These are phyloP conservation scores for Synanthedon formicaeformis DNA, from an alignment of 2,888 invertebrate species.

Conservation along the genomic window DNA sequence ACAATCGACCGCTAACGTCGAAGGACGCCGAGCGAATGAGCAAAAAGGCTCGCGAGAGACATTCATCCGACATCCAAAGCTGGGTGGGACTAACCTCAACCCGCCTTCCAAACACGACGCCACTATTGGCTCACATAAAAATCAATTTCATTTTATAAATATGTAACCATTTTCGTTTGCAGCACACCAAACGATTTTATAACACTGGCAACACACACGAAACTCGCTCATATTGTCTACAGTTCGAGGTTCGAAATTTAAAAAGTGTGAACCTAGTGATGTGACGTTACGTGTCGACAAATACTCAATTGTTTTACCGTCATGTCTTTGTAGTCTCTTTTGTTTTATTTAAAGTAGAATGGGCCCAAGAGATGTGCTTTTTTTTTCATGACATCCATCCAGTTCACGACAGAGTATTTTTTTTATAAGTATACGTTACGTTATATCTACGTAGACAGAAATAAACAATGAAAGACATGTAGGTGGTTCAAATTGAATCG, in stretches of 20 bases:
- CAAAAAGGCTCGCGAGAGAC: constrained; percentile 51
- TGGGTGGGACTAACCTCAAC: constrained; percentile 33
- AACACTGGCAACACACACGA: constrained; percentile 6
- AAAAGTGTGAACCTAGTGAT: constrained; percentile 21
- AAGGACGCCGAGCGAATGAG: constrained; percentile 51
- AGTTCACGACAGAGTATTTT: constrained; percentile 29
- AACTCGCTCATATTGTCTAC: constrained; percentile 11
- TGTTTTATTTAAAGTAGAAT: constrained; percentile 65
- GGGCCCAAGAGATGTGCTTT: constrained; percentile 47
- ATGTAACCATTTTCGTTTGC: constrained; percentile 61
- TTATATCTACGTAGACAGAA: constrained; percentile 9
- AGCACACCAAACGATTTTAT: constrained; percentile 20
- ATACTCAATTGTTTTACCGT: constrained; percentile 65
- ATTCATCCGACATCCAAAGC: constrained; percentile 47
- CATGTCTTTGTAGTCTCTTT: constrained; percentile 64
- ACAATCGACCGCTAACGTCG: constrained; percentile 14
- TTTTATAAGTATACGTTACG: constrained; percentile 20
- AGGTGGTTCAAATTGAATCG: constrained; percentile 61
- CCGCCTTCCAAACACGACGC: constrained; percentile 51
- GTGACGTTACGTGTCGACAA: constrained; percentile 25
- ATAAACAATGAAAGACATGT: constrained; percentile 47
- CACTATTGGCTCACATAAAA: constrained; percentile 66
- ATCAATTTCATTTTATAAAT: constrained; percentile 71
- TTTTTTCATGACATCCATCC: constrained; percentile 28
- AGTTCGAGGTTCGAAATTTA: constrained; percentile 18